These are phyloP conservation scores for Lasioglossum zephyrum DNA, from an alignment of 2,888 invertebrate genomes.

Conservation along the genomic window DNA sequence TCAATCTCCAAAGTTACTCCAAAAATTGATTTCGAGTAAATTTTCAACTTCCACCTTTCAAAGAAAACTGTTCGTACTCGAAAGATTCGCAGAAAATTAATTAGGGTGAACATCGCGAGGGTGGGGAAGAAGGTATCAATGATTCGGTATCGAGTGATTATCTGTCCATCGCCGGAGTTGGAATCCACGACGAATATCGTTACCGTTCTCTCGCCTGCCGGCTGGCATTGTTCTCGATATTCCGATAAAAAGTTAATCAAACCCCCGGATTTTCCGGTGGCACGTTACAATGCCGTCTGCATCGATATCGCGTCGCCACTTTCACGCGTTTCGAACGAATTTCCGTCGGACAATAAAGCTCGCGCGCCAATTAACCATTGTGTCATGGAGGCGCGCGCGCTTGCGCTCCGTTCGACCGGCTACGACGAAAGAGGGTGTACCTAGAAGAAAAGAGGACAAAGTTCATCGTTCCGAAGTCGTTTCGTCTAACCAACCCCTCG, in stretches of 20 bases:
- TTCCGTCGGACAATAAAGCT: slow-evolving; percentile 44
- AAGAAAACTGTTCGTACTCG: no score
- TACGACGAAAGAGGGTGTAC: background rate
- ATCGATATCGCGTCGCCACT: slow-evolving; percentile 45
- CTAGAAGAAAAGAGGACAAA: slow-evolving; percentile 11
- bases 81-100: background rate
- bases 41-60: no score
- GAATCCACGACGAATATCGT: slow-evolving; percentile 34
- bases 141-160: background rate
- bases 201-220: background rate
- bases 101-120: background rate
- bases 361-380: slow-evolving; percentile 46
- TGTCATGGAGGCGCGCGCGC: background rate
- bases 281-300: slow-evolving; percentile 39
- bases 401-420: background rate
- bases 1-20: no score
- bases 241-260: slow-evolving; percentile 58
- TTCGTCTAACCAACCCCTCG: background rate
- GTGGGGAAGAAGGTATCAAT: background rate
- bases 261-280: slow-evolving; percentile 39
- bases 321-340: slow-evolving; percentile 46
- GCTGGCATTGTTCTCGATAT: slow-evolving; percentile 44
- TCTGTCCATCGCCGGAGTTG: background rate
- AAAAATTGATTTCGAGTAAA: no score
- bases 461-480: slow-evolving; percentile 12